These are phyloP conservation scores for Falco berigora DNA, from an alignment of 2,797 vertebrate species.

Conservation along the genomic window DNA sequence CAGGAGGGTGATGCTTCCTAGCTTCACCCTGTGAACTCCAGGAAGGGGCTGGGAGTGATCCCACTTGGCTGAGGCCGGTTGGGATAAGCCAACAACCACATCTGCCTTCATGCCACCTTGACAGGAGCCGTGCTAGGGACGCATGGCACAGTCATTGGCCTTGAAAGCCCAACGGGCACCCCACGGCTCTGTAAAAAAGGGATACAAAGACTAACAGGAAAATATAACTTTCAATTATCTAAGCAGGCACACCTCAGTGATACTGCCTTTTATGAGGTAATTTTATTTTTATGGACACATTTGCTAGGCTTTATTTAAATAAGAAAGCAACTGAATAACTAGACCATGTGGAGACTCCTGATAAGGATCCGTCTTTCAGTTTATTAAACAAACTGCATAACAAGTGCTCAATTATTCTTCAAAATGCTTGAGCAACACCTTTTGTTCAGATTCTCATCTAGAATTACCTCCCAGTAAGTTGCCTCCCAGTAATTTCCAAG, in stretches of 20 bases:
- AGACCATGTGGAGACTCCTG: constrained; percentile 46
- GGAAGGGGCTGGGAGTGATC: neutral
- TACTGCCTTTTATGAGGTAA: neutral
- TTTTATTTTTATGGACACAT: constrained; percentile 26
- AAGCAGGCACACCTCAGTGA: neutral
- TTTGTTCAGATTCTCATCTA: constrained; percentile 27
- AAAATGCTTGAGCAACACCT: constrained; percentile 49
- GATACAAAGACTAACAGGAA: neutral
- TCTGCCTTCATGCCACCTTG: neutral
- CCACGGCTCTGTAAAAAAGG: neutral
- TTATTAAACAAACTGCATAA: constrained; percentile 45
- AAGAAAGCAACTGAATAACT: constrained; percentile 29
- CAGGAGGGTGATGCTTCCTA: neutral
- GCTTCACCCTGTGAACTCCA: neutral
- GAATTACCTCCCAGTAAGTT: constrained; percentile 45
- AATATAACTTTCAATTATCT: neutral
- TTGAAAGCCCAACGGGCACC: neutral
- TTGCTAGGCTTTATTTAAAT: constrained; percentile 31
- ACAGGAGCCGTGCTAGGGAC: neutral
- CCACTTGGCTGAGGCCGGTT: neutral
- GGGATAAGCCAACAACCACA: neutral
- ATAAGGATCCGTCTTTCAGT: constrained; percentile 35
- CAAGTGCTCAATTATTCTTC: constrained; percentile 33
- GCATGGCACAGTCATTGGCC: neutral
- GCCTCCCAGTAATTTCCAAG: constrained; percentile 60